phyloP scores from a whole-genome alignment of 2,888 invertebrate species.

The Spatulosminthurus flaviceps region DNA sequence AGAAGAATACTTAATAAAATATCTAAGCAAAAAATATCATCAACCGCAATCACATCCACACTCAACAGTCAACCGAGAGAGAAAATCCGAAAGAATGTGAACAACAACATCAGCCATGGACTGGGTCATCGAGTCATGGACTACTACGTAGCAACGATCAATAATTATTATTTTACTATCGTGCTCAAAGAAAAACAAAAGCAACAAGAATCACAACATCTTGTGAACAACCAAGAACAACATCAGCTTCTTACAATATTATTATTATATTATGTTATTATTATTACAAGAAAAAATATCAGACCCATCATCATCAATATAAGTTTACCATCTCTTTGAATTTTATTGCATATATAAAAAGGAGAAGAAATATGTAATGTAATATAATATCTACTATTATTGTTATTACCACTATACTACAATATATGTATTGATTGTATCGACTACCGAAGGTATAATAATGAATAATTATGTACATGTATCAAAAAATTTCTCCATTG shows the following conservation, averaged over 20 bases:
- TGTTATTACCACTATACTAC: conserved; percentile 20
- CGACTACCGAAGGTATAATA: conserved; percentile 34
- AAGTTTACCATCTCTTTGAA: conserved; percentile 16
- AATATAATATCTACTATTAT: conserved; percentile 21
- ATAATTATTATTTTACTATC: background rate
- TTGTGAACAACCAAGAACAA: background rate
- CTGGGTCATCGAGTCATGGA: background rate
- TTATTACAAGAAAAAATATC: conserved; percentile 22
- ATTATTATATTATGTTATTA: conserved; percentile 18
- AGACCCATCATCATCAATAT: conserved; percentile 27
- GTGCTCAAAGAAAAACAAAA: background rate
- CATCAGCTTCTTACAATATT: conserved; percentile 24
- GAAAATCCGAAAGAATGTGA: conserved; percentile 25
- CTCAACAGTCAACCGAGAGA: conserved; percentile 24
- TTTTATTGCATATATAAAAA: conserved; percentile 24
- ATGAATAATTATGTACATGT: conserved; percentile 28
- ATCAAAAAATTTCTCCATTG: conserved; percentile 12
- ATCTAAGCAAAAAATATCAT: background rate
- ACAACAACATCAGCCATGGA: background rate
- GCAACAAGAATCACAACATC: background rate
- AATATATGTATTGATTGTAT: conserved; percentile 25
- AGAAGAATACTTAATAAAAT: background rate
- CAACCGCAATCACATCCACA: conserved; percentile 33
- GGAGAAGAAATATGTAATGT: background rate
- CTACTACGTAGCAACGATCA: background rate